Conservation (phyloP, 2,797 vertebrate species). For the Eurystomus glaucurus region DNA sequence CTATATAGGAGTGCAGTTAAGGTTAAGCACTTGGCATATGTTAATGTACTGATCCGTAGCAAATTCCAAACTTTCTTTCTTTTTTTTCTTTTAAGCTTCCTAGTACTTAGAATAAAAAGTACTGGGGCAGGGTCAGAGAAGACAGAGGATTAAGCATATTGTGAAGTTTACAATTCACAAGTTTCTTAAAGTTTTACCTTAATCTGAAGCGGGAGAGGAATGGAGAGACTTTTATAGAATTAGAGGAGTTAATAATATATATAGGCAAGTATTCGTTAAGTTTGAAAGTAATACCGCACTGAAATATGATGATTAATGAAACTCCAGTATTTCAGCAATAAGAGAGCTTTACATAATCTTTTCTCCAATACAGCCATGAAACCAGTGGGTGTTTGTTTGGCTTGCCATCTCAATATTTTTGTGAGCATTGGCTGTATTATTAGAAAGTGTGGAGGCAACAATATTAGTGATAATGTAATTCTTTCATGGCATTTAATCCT, state of each 20-base stretch:
- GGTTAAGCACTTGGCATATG: neutral
- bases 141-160: neutral
- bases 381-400: neutral
- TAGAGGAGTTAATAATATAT: neutral
- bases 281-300: neutral
- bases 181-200: neutral
- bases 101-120: neutral
- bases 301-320: neutral
- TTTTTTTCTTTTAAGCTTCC: neutral
- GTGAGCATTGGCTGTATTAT: neutral
- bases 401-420: neutral
- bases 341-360: neutral
- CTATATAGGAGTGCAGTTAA: neutral
- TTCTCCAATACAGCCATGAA: neutral
- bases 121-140: neutral
- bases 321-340: fast-evolving
- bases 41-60: neutral
- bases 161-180: neutral
- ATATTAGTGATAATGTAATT: neutral
- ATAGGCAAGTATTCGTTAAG: neutral
- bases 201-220: neutral
- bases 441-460: neutral
- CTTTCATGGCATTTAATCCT: neutral
- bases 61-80: neutral
- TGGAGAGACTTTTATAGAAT: neutral